These are phyloP conservation scores for Neodiprion pinetum DNA, from an alignment of 1,140 invertebrate genomes.

Conservation along the genomic window DNA sequence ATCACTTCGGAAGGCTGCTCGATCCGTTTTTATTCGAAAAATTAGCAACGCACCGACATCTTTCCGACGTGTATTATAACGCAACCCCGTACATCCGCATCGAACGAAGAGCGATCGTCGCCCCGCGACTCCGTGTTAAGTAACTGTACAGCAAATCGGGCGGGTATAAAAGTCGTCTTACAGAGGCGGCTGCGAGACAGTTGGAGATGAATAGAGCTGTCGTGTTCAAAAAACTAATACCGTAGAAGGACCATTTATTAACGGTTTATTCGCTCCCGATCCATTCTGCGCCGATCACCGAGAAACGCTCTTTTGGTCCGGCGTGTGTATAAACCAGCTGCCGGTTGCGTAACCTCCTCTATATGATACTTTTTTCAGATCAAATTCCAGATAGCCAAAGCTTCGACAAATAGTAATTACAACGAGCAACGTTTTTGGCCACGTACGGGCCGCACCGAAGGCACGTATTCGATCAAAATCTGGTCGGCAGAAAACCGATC, in stretches of 20 bases:
- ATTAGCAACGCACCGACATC: neutral
- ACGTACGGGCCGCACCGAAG: too few relatives aligned
- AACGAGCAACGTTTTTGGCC: neutral
- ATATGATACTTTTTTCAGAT: neutral
- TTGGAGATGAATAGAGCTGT: neutral
- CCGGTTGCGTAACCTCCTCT: neutral
- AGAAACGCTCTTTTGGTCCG: neutral
- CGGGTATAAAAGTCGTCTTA: neutral
- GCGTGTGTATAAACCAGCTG: neutral
- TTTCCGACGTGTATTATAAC: neutral
- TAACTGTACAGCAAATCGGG: neutral
- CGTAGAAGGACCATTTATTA: slow-evolving; percentile 5
- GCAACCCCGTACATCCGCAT: neutral
- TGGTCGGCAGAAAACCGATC: too few relatives aligned
- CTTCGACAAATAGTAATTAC: neutral
- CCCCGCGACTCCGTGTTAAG: neutral
- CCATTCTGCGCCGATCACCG: neutral
- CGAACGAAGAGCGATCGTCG: neutral
- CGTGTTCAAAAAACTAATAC: slow-evolving; percentile 5
- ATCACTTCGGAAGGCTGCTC: neutral
- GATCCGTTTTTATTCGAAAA: neutral
- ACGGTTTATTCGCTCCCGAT: neutral
- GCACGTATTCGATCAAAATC: too few relatives aligned
- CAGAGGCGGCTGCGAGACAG: neutral
- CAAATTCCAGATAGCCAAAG: neutral